Evolutionary conservation across 2,797 vertebrate species (phyloP).

Genomic region (Smutsia gigantea): DNA sequence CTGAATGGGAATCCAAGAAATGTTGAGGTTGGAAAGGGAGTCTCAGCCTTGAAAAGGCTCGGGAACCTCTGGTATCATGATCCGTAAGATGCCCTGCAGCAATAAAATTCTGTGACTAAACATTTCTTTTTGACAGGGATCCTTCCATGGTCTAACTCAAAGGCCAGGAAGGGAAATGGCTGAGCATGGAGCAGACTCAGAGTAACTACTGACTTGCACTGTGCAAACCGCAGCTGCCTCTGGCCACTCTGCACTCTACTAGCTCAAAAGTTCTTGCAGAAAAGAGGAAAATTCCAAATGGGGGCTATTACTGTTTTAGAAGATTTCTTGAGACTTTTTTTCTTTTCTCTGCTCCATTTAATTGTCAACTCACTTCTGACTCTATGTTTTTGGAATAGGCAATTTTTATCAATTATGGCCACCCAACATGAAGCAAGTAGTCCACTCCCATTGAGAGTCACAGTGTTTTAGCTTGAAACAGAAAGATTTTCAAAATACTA

Average conservation of each 20-base stretch:
- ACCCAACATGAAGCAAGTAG: background rate
- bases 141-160: background rate
- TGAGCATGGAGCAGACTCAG: background rate
- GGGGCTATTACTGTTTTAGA: constrained; percentile 7
- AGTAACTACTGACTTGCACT: background rate
- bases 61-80: background rate
- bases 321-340: constrained; percentile 28
- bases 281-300: constrained; percentile 17
- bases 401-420: background rate
- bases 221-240: background rate
- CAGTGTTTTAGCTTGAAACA: constrained; percentile 30
- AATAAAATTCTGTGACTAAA: background rate
- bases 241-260: background rate
- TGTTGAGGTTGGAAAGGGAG: background rate
- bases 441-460: background rate
- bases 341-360: constrained; percentile 26
- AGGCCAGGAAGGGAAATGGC: background rate
- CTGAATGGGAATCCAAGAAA: background rate
- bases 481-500: constrained; percentile 40
- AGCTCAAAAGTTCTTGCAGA: background rate
- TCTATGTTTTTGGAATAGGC: background rate
- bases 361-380: constrained; percentile 39
- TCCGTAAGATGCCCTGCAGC: background rate
- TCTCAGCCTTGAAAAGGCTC: background rate
- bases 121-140: background rate